Evolutionary conservation across 2,888 invertebrate species (phyloP).

Genomic region (Pedicia rivosa): DNA sequence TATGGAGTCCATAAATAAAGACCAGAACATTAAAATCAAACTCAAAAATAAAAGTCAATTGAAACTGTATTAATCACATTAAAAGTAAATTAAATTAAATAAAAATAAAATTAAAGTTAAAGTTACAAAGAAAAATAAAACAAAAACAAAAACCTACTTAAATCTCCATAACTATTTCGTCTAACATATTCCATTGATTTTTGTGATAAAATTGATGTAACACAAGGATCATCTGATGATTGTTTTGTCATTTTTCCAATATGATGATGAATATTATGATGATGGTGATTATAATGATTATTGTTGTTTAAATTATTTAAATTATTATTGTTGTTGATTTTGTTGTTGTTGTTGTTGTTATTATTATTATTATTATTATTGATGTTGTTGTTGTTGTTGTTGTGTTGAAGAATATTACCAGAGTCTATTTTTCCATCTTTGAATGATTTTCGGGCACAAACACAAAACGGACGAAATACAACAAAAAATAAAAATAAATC

Average conservation of each 20-base stretch:
- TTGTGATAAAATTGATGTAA: constrained; percentile 13
- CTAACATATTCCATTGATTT: constrained; percentile 51
- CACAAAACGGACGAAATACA: too few relatives aligned
- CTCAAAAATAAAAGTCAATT: constrained; percentile 3
- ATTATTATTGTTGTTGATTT: too few relatives aligned
- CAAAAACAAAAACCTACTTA: constrained; percentile 37
- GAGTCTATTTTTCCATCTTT: too few relatives aligned
- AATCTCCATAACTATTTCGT: constrained; percentile 58
- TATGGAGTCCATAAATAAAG: too few relatives aligned
- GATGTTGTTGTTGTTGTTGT: too few relatives aligned
- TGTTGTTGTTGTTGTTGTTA: too few relatives aligned
- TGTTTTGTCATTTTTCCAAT: constrained; percentile 9
- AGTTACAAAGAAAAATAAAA: constrained; percentile 4
- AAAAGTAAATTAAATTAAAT: constrained; percentile 4
- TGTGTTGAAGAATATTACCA: too few relatives aligned
- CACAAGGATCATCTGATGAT: constrained; percentile 11
- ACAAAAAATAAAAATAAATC: neutral
- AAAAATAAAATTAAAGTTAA: constrained; percentile 5
- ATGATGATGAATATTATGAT: constrained; percentile 5
- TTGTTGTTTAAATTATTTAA: neutral
- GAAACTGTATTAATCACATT: constrained; percentile 2
- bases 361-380: constrained; percentile 6
- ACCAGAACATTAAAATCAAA: too few relatives aligned
- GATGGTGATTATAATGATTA: neutral
- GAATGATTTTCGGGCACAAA: too few relatives aligned